These are phyloP conservation scores for Pipa parva DNA, from an alignment of 2,113 vertebrate genomes.

Conservation along the genomic window DNA sequence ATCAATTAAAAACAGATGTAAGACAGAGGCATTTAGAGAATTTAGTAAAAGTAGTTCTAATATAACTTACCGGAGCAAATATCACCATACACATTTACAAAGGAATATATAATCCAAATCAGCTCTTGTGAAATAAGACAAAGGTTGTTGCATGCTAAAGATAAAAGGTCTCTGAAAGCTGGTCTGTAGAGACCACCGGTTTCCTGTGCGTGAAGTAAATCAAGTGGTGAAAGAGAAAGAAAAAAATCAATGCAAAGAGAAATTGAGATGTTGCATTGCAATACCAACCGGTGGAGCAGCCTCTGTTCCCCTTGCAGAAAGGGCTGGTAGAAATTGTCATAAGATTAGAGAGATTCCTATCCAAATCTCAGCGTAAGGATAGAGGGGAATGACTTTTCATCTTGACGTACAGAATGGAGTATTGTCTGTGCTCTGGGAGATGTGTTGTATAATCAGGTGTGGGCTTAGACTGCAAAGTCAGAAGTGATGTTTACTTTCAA, in stretches of 20 bases:
- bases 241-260: conserved; percentile 70
- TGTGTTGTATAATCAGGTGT: conserved; percentile 2
- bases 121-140: conserved; percentile 66
- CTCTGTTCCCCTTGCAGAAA: conserved; percentile 65
- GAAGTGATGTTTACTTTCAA: background rate
- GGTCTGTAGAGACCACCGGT: conserved; percentile 59
- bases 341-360: conserved; percentile 64
- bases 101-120: conserved; percentile 75
- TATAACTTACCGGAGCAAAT: conserved; percentile 85
- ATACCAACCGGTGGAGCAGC: conserved; percentile 70
- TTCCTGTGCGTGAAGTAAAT: conserved; percentile 65
- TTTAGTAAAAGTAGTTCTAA: conserved; percentile 39
- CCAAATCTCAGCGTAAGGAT: conserved; percentile 44
- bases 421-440: conserved; percentile 1
- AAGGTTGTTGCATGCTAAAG: conserved; percentile 75
- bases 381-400: conserved; percentile 41
- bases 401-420: conserved; percentile 3
- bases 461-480: conserved; percentile 5
- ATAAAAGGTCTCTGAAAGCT: conserved; percentile 62
- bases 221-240: conserved; percentile 62
- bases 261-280: conserved; percentile 60
- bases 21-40: conserved; percentile 34
- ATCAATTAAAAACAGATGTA: conserved; percentile 2
- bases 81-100: conserved; percentile 96
- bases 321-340: conserved; percentile 60